phyloP scores from a whole-genome alignment of 1,140 invertebrate genomes.

The Drosophila oshimai region DNA sequence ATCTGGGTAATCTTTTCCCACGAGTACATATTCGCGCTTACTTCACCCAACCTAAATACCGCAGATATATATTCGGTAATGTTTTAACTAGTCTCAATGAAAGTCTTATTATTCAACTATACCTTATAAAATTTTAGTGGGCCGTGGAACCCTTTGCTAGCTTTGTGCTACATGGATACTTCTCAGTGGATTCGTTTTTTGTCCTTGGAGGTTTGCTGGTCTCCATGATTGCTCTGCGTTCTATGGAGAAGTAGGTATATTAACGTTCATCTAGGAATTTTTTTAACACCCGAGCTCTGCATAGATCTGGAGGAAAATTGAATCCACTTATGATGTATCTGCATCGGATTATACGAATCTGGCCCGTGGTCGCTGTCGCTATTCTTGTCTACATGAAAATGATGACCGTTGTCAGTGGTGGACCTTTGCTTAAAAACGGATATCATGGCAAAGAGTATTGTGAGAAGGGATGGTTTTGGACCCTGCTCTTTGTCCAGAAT shows the following conservation, averaged over 20 bases:
- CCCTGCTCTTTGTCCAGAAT: constrained; percentile 57
- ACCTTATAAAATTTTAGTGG: constrained; percentile 40
- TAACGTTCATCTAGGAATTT: background rate
- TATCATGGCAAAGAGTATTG: constrained; percentile 57
- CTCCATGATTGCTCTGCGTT: constrained; percentile 85
- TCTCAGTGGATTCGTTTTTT: constrained; percentile 88
- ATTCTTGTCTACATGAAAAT: constrained; percentile 52
- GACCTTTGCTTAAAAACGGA: constrained; percentile 26
- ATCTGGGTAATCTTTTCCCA: constrained; percentile 87
- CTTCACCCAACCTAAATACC: constrained; percentile 57
- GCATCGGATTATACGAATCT: constrained; percentile 54
- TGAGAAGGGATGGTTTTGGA: constrained; percentile 45
- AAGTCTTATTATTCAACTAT: no score
- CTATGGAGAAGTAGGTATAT: constrained; percentile 85
- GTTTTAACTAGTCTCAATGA: no score
- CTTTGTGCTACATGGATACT: constrained; percentile 84
- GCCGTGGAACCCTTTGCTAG: constrained; percentile 83
- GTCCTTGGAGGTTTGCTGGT: constrained; percentile 87
- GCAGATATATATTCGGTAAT: constrained; percentile 7
- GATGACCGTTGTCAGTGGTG: constrained; percentile 25
- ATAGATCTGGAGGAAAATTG: constrained; percentile 45
- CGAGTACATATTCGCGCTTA: constrained; percentile 57
- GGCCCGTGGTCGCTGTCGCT: constrained; percentile 42
- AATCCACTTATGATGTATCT: constrained; percentile 66
- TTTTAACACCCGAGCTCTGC: background rate